A percentile compares a stretch with the other conserved stretches of the same genome.
These are phyloP conservation scores for Lamellibrachia columna DNA, from an alignment of 2,888 invertebrate species.

Conservation along the genomic window DNA sequence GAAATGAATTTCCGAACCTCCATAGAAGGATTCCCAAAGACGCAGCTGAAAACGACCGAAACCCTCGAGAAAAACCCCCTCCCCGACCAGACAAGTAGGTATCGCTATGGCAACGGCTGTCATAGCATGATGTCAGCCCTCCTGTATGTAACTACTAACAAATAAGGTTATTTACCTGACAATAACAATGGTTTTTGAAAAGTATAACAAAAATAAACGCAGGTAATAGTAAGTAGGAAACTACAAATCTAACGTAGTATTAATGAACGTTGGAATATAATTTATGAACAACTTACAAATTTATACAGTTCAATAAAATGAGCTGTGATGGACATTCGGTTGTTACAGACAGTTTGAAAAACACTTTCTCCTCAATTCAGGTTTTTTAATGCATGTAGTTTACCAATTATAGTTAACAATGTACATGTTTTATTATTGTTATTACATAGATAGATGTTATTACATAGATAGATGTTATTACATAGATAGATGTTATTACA, in stretches of 20 bases:
- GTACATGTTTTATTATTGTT: neutral
- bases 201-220: neutral
- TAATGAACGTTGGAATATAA: neutral
- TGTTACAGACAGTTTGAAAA: neutral
- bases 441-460: neutral
- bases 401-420: neutral
- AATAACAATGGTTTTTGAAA: neutral
- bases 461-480: no score
- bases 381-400: neutral
- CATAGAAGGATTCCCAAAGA: conserved; percentile 33
- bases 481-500: no score
- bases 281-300: neutral
- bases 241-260: neutral
- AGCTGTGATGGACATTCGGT: neutral
- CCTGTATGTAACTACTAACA: neutral
- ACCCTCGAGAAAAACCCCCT: conserved; percentile 22
- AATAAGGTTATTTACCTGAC: neutral
- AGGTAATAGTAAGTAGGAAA: neutral
- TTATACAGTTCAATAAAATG: neutral
- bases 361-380: neutral
- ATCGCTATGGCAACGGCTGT: conserved; percentile 6
- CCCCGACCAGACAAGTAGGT: conserved; percentile 37
- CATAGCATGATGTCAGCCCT: neutral
- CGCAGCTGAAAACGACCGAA: conserved; percentile 17
- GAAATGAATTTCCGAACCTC: conserved; percentile 27